Evolutionary conservation across 53 echinoderm and acorn worm species (phyloP).

Genomic region (Echinometra lucunter): DNA sequence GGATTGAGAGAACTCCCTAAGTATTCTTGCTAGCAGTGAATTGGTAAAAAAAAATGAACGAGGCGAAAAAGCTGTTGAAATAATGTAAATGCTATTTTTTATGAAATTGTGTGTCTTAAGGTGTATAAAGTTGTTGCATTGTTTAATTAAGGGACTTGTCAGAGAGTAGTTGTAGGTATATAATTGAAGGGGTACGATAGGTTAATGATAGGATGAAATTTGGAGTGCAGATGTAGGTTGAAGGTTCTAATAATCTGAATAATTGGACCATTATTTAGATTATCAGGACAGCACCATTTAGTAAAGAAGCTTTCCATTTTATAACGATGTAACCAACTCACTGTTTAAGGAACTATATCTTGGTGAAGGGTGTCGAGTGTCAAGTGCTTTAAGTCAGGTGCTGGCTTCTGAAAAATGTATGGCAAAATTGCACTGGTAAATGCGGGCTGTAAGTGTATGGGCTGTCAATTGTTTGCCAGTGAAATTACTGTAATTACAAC

Average conservation of each 20-base stretch:
- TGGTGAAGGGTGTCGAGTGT: neutral
- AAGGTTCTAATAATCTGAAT: too few relatives aligned
- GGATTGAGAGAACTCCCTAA: neutral
- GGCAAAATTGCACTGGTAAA: neutral
- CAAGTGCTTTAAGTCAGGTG: neutral
- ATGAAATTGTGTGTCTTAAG: neutral
- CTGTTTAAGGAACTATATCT: neutral
- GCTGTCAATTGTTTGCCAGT: neutral
- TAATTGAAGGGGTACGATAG: neutral
- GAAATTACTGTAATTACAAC: neutral
- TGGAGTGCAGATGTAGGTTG: too few relatives aligned
- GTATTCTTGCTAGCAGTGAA: neutral
- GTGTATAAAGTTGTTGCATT: constrained; percentile 11
- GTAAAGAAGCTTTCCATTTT: too few relatives aligned
- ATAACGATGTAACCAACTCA: neutral
- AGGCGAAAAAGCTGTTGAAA: neutral
- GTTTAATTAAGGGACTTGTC: neutral
- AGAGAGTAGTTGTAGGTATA: neutral
- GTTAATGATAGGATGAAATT: neutral
- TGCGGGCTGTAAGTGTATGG: neutral
- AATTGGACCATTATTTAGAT: too few relatives aligned
- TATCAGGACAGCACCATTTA: too few relatives aligned
- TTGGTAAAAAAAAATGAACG: neutral
- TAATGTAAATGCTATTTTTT: neutral
- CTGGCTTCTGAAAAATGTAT: neutral